A percentile compares a stretch with the other conserved stretches of the same genome.
Evolutionary conservation across 2,797 vertebrate species (phyloP).

Genomic region (Neostethus bicornis): DNA sequence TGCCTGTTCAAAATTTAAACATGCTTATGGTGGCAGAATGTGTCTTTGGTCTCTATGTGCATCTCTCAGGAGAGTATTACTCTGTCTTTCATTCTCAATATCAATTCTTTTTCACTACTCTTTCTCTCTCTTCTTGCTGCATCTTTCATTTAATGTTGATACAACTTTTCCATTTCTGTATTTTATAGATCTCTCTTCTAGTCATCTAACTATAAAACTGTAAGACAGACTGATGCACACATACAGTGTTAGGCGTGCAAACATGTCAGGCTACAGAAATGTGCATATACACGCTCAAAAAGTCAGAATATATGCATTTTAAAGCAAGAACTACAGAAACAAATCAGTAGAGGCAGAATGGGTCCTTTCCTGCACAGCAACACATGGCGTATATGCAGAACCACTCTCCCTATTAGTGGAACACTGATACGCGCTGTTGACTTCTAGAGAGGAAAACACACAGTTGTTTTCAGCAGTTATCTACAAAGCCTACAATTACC

Average conservation of each 20-base stretch:
- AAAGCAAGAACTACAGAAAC: conserved; percentile 31
- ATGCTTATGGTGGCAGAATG: conserved; percentile 72
- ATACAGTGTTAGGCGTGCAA: conserved; percentile 20
- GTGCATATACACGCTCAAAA: conserved; percentile 43
- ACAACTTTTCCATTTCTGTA: conserved; percentile 15
- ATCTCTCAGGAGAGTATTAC: conserved; percentile 58
- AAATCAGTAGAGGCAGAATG: conserved; percentile 46
- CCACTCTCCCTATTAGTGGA: conserved; percentile 80
- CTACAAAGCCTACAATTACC: conserved; percentile 63
- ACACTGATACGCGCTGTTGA: conserved; percentile 73
- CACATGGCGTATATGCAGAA: conserved; percentile 79
- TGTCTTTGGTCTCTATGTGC: conserved; percentile 61
- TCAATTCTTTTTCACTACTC: conserved; percentile 44
- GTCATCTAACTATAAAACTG: conserved; percentile 37
- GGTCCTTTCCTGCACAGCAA: conserved; percentile 77
- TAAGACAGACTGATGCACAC: conserved; percentile 34
- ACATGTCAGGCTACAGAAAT: conserved; percentile 27
- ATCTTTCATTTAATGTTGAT: conserved; percentile 34
- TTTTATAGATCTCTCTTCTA: conserved; percentile 40
- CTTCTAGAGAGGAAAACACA: conserved; percentile 75
- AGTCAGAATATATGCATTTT: conserved; percentile 39
- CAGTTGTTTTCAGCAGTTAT: conserved; percentile 67
- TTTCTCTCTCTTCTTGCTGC: conserved; percentile 38
- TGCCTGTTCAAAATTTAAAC: conserved; percentile 84
- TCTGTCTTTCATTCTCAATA: conserved; percentile 58